Percentiles rank a stretch among this genome's conserved stretches.
Conservation (phyloP, 2,888 invertebrate species). For the Oxycera nigricornis region DNA sequence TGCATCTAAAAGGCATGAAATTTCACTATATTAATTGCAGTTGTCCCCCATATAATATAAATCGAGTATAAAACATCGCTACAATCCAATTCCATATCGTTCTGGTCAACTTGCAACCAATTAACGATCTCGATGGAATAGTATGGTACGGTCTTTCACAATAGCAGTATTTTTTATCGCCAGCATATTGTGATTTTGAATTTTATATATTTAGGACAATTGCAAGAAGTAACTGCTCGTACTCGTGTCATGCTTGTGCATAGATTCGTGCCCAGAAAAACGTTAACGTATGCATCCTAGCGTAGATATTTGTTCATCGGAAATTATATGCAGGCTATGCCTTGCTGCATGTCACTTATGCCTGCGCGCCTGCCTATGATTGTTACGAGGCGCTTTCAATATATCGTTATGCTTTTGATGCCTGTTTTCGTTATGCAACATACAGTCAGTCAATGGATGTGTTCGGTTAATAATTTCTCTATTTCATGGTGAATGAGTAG, state of each 20-base stretch:
- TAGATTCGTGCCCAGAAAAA: too few relatives aligned
- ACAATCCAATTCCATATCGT: too few relatives aligned
- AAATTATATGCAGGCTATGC: neutral
- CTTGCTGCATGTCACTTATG: neutral
- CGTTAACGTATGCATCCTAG: too few relatives aligned
- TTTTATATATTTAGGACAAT: neutral
- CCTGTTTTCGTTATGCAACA: neutral
- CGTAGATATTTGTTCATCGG: neutral
- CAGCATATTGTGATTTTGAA: neutral
- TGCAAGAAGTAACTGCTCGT: neutral
- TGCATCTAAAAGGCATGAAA: too few relatives aligned
- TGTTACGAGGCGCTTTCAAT: neutral
- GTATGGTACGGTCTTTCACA: neutral
- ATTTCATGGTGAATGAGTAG: neutral
- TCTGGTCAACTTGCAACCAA: neutral
- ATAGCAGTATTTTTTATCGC: neutral
- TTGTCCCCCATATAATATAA: too few relatives aligned
- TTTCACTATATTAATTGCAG: too few relatives aligned
- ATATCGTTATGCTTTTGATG: conserved; percentile 8
- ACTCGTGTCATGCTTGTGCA: too few relatives aligned
- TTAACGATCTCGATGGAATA: neutral
- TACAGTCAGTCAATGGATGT: neutral
- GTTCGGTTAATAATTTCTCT: conserved; percentile 11
- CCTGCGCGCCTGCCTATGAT: neutral
- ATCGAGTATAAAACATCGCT: too few relatives aligned